A percentile compares a stretch with the other conserved stretches of the same genome.
Conservation (phyloP, 2,113 vertebrate genomes). For the Rhinopomastus cyanomelas region DNA sequence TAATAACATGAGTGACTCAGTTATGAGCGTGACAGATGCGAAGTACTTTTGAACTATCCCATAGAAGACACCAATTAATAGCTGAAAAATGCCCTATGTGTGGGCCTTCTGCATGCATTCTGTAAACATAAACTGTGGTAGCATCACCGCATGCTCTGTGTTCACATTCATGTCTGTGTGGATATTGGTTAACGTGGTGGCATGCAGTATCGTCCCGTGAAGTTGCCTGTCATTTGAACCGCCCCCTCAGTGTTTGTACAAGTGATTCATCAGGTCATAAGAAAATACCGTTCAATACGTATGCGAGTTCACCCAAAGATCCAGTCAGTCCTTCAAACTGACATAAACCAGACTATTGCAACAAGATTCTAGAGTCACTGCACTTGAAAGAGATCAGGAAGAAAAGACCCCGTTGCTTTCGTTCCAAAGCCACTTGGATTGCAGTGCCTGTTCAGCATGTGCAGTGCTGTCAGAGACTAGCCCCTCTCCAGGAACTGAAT, state of each 20-base stretch:
- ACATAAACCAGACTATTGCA: neutral
- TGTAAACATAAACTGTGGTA: slow-evolving; percentile 35
- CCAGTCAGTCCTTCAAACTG: neutral
- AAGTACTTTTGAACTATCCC: neutral
- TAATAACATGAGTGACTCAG: neutral
- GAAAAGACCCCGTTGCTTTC: neutral
- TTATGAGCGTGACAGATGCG: neutral
- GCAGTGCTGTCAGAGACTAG: neutral
- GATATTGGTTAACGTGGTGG: slow-evolving; percentile 49
- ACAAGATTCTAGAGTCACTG: neutral
- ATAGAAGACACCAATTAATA: neutral
- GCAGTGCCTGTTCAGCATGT: neutral
- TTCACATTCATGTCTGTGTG: slow-evolving; percentile 45
- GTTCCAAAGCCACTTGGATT: neutral
- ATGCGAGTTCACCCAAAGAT: neutral
- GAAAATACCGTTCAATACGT: slow-evolving; percentile 37
- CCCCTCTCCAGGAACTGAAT: neutral
- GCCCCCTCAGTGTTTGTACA: slow-evolving; percentile 24
- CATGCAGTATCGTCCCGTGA: slow-evolving; percentile 70
- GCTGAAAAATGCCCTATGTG: neutral
- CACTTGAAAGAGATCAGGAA: neutral
- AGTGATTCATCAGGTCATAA: slow-evolving; percentile 37
- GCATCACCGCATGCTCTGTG: slow-evolving; percentile 63
- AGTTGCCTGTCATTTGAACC: slow-evolving; percentile 43
- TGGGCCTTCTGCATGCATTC: slow-evolving; percentile 60